These are phyloP conservation scores for Spisula solida DNA, from an alignment of 2,888 invertebrate species.

Conservation along the genomic window DNA sequence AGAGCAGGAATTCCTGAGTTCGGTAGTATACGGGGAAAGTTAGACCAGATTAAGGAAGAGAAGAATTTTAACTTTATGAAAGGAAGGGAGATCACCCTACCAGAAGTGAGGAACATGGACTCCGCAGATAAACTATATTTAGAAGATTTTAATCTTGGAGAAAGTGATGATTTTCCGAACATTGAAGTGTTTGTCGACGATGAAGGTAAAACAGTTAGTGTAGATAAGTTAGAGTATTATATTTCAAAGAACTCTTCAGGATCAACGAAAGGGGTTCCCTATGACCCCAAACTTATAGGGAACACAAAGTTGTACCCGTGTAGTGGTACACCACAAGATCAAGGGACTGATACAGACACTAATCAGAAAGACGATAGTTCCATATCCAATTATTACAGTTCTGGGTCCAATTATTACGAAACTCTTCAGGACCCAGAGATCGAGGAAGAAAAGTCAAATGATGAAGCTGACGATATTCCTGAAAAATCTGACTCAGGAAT, in stretches of 20 bases:
- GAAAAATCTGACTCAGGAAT: conserved; percentile 25
- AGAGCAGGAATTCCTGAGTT: conserved; percentile 58
- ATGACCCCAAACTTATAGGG: conserved; percentile 48
- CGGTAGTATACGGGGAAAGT: conserved; percentile 52
- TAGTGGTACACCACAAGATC: conserved; percentile 48
- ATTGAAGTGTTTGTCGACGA: conserved; percentile 38
- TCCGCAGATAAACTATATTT: conserved; percentile 64
- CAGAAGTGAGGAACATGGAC: conserved; percentile 58
- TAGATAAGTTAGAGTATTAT: conserved; percentile 52
- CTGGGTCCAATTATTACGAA: conserved; percentile 67
- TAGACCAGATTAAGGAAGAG: conserved; percentile 28
- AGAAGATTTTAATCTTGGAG: conserved; percentile 61
- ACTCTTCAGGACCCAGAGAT: conserved; percentile 42
- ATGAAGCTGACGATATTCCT: conserved; percentile 4
- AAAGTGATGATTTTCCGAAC: conserved; percentile 63
- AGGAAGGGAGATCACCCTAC: conserved; percentile 75
- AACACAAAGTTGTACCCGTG: conserved; percentile 51
- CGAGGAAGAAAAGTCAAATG: conserved; percentile 42
- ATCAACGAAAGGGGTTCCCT: conserved; percentile 62
- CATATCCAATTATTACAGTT: conserved; percentile 41
- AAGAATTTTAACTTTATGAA: conserved; percentile 68
- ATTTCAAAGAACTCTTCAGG: conserved; percentile 42
- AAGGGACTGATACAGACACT: conserved; percentile 27
- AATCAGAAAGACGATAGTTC: conserved; percentile 62
- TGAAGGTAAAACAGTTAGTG: not conserved